phyloP scores from a whole-genome alignment of 2,113 vertebrate genomes.

The Leiothrix lutea region DNA sequence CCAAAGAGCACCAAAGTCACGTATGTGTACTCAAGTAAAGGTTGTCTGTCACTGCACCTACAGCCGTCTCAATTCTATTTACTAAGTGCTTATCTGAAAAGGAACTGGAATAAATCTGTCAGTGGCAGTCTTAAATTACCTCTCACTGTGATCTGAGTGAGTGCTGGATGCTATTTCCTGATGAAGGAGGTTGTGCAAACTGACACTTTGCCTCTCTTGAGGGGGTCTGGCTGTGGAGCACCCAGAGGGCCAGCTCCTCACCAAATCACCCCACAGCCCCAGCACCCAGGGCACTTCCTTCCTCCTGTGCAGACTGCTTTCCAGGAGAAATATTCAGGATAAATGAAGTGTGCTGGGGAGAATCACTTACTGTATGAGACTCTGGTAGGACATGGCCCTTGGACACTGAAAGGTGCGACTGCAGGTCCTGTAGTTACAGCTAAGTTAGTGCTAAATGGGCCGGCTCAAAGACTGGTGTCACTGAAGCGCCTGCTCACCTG shows the following conservation, averaged over 20 bases:
- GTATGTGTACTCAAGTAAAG: background rate
- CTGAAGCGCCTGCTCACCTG: background rate
- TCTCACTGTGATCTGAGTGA: background rate
- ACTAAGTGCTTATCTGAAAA: background rate
- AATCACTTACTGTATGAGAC: fast-evolving
- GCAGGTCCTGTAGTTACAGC: background rate
- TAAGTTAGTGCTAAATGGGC: fast-evolving
- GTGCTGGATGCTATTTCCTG: background rate
- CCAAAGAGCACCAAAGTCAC: background rate
- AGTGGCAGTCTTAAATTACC: background rate
- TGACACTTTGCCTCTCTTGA: background rate
- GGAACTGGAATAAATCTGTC: background rate
- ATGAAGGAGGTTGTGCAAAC: background rate
- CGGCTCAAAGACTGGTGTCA: background rate
- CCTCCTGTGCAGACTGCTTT: background rate
- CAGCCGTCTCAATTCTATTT: background rate
- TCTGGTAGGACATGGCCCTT: background rate
- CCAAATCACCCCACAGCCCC: background rate
- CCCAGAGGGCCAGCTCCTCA: background rate
- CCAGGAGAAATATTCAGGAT: background rate
- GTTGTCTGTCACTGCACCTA: background rate
- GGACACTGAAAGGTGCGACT: background rate
- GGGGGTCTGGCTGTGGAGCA: background rate
- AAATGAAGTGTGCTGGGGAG: background rate
- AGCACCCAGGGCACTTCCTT: background rate